Conservation (phyloP, 2,113 vertebrate genomes). For the Agelaius tricolor region DNA sequence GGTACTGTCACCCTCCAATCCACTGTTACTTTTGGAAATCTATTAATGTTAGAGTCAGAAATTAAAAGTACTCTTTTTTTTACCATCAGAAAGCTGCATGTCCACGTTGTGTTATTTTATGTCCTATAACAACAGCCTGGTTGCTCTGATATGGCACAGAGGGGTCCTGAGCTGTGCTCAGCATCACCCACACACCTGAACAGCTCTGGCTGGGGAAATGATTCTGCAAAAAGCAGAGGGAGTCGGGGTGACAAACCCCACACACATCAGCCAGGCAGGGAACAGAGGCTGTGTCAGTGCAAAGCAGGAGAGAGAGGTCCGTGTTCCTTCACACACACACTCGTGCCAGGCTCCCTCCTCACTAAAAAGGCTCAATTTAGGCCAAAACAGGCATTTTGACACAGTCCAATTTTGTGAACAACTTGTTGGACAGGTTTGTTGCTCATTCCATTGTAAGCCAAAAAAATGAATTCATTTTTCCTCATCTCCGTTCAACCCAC, state of each 20-base stretch:
- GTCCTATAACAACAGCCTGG: too few relatives aligned
- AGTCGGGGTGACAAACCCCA: background rate
- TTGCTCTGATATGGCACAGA: fast-evolving
- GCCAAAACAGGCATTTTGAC: background rate
- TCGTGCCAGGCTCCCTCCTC: background rate
- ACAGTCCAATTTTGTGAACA: background rate
- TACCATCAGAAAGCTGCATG: too few relatives aligned
- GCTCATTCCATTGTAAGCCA: background rate
- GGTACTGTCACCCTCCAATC: too few relatives aligned
- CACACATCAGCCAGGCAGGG: fast-evolving
- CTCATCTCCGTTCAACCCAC: background rate
- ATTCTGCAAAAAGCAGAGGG: background rate
- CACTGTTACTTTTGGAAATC: too few relatives aligned
- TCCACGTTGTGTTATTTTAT: too few relatives aligned
- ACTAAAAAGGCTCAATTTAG: too few relatives aligned
- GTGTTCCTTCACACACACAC: fast-evolving
- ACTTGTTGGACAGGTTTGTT: background rate
- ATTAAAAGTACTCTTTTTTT: too few relatives aligned
- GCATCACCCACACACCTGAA: fast-evolving
- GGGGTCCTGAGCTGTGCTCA: background rate
- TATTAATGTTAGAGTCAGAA: too few relatives aligned
- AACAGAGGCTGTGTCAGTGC: background rate
- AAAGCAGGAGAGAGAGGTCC: background rate
- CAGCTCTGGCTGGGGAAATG: too few relatives aligned
- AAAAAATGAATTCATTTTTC: background rate